Base-by-base conservation (phyloP, 2,888 invertebrate genomes). In the Acanthosepion lycidas region DNA sequence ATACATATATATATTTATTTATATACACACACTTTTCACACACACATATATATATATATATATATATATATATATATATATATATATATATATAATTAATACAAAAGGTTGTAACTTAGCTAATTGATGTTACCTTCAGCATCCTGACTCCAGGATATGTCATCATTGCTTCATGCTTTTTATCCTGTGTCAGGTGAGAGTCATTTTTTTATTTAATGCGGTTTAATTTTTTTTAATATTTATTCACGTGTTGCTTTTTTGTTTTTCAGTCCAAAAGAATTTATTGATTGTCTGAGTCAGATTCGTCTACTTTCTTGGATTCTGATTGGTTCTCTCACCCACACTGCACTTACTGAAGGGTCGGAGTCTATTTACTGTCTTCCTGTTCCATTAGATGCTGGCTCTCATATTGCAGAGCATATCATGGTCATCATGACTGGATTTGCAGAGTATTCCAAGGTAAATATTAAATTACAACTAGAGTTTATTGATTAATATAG, bases 341-440 rank as follows among this genome's bases (percentile, higher is more conserved):
- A 97, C 96, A 98, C 98, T 93, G 98, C 98, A 1, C 98, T 98
- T 96, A 98, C 98, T 95, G 98, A 98, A 95, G 96, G 96, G 2
- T 95, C 96, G 6, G 97, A 96, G 8, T 96, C 96, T 23, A 96
- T 97, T 78, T 96, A 96, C 26, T 98, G 98, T 96, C 98, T 98
- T 96, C 99, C 99, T 1, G 98, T 99, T 96, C 99, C 99, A 9
- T 98, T 99, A 97, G 99, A 99, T 97, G 99, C 99, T 94, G 99
- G 99, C 94, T 99, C 99, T 97, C 99, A 99, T 97, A 98, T 99
- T 97, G 99, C 99, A 92, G 99, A 99, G 98, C 99, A 99, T 97
- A 98, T 99, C 96, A 99, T 99, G 98, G 98, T 98, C 33, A 99
- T 99, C 96, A 98, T 99, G 98, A 98, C 99, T 0, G 99, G 99